Conservation (phyloP, 1,140 invertebrate genomes). For the Nasonia giraulti region DNA sequence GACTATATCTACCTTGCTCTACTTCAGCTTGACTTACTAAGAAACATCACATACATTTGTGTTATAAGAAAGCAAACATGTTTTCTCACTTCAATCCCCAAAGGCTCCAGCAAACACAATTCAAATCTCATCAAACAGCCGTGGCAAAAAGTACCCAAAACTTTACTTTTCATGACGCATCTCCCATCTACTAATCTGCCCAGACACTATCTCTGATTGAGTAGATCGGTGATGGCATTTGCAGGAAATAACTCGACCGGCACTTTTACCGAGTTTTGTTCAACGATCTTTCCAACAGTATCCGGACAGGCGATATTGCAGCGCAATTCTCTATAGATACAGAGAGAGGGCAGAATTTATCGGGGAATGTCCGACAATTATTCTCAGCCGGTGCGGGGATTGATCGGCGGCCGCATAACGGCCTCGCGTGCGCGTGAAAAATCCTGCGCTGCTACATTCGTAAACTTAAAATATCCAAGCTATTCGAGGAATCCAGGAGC, state of each 20-base stretch:
- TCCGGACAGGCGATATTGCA: too few species aligned
- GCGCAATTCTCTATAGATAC: not conserved
- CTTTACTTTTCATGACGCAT: not conserved
- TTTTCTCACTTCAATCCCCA: not conserved
- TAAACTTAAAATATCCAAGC: not conserved
- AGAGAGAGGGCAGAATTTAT: slow-evolving; percentile 9
- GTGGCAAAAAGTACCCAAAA: not conserved
- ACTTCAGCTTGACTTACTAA: too few species aligned
- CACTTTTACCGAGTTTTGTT: not conserved
- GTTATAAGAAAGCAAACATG: not conserved
- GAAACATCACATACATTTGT: too few species aligned
- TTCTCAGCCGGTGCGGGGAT: not conserved
- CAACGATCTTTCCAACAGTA: not conserved
- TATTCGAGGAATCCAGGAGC: not conserved
- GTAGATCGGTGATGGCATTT: too few species aligned
- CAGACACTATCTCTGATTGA: too few species aligned
- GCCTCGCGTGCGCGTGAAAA: not conserved
- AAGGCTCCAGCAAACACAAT: not conserved
- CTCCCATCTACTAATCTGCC: too few species aligned
- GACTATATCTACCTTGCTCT: too few species aligned
- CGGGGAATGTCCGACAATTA: slow-evolving; percentile 18
- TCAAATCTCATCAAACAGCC: not conserved
- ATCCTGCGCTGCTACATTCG: not conserved
- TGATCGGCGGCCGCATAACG: slow-evolving; percentile 8
- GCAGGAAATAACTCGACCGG: too few species aligned